Conservation (phyloP, 1,140 invertebrate genomes). For the Archivesica marissinica region DNA sequence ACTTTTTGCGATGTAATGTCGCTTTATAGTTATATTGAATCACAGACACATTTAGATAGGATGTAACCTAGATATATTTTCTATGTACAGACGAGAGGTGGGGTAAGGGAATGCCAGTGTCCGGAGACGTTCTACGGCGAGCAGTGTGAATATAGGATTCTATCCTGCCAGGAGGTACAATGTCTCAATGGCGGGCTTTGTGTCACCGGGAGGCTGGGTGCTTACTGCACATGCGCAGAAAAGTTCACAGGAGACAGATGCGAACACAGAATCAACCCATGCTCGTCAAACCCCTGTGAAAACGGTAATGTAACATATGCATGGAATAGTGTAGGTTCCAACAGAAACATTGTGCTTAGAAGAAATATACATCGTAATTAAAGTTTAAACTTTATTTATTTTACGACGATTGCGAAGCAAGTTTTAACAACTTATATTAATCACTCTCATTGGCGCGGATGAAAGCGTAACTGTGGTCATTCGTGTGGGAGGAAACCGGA, state of each 20-base stretch:
- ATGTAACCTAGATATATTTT: constrained; percentile 84
- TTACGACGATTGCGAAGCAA: not conserved
- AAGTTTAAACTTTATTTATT: not conserved
- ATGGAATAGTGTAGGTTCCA: not conserved
- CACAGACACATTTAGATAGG: too few species aligned
- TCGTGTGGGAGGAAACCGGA: too few species aligned
- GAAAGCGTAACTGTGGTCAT: not conserved
- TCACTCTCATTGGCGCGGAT: not conserved
- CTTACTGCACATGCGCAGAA: constrained; percentile 89
- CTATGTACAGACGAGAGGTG: constrained; percentile 41
- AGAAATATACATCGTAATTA: not conserved
- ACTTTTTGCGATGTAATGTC: too few species aligned
- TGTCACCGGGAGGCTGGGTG: constrained; percentile 84
- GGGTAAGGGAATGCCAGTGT: constrained; percentile 69
- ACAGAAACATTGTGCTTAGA: not conserved
- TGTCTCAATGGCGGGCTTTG: constrained; percentile 93
- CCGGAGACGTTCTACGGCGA: constrained; percentile 67
- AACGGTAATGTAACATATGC: constrained; percentile 68
- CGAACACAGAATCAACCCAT: constrained; percentile 70
- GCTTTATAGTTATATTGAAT: too few species aligned
- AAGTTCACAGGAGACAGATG: constrained; percentile 84
- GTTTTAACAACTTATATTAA: not conserved
- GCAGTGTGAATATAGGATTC: constrained; percentile 85
- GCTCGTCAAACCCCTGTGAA: constrained; percentile 70
- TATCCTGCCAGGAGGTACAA: constrained; percentile 91